phyloP scores from a whole-genome alignment of 2,797 vertebrate species.

The Myioborus melanocephalus region DNA sequence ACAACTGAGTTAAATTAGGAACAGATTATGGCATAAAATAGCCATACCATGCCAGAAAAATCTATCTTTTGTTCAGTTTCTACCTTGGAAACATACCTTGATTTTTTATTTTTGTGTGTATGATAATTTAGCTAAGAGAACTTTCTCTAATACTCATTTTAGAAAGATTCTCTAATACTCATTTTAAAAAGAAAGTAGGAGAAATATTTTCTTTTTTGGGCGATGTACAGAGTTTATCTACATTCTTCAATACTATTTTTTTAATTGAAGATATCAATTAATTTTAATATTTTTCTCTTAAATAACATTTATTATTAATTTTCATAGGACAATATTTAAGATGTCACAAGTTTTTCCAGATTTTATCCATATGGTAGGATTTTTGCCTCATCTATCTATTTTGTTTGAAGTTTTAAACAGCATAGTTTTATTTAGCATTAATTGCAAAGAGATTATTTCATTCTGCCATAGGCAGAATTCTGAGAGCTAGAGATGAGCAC shows the following conservation, averaged over 20 bases:
- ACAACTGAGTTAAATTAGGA: slow-evolving; percentile 38
- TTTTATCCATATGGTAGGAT: not conserved
- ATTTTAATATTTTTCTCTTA: not conserved
- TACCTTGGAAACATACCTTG: slow-evolving; percentile 19
- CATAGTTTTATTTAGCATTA: not conserved
- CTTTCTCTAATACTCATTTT: not conserved
- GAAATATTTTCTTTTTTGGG: not conserved
- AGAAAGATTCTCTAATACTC: not conserved
- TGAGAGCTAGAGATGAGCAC: not conserved
- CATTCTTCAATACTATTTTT: not conserved
- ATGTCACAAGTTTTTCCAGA: not conserved
- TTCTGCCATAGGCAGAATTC: not conserved
- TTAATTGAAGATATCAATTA: not conserved
- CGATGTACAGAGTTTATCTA: not conserved
- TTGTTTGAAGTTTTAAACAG: not conserved
- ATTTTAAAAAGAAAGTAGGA: not conserved
- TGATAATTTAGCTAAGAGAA: not conserved
- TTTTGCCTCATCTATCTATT: not conserved
- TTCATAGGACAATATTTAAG: not conserved
- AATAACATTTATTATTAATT: not conserved
- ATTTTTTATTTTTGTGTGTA: slow-evolving; percentile 8
- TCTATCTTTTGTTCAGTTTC: slow-evolving; percentile 21
- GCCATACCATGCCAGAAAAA: slow-evolving; percentile 7
- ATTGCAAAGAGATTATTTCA: not conserved
- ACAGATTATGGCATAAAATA: slow-evolving; percentile 17